Percentiles rank a stretch among this genome's conserved stretches.
Evolutionary conservation across 2,113 vertebrate species (phyloP).

Genomic region (Dermatemys mawii): DNA sequence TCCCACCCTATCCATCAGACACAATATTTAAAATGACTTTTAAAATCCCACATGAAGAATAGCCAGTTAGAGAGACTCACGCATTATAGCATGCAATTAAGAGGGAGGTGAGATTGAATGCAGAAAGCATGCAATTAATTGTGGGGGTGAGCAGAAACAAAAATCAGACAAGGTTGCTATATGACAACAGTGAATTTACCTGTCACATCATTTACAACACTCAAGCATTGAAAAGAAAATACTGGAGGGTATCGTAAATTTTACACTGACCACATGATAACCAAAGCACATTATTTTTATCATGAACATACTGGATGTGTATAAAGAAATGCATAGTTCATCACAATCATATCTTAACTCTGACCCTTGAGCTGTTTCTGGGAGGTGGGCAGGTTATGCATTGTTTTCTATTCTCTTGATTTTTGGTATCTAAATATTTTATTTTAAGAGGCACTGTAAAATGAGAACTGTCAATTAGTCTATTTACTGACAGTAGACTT

Average conservation of each 20-base stretch:
- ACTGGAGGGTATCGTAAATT: background rate
- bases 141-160: background rate
- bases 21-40: conserved; percentile 28
- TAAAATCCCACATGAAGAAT: conserved; percentile 5
- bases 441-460: background rate
- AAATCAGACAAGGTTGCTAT: background rate
- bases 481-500: background rate
- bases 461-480: background rate
- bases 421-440: background rate
- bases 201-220: background rate
- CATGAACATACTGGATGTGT: background rate
- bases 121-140: background rate
- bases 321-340: background rate
- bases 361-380: background rate
- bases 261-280: background rate
- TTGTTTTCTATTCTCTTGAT: background rate
- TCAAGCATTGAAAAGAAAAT: background rate
- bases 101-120: background rate
- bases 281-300: background rate
- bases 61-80: fast-evolving
- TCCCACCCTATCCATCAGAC: background rate
- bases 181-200: background rate
- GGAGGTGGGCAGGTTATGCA: background rate
- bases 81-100: background rate
- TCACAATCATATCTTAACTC: background rate